Percentiles rank a stretch among this genome's conserved stretches.
These are phyloP conservation scores for Cassiopea andromeda DNA, from an alignment of 30 jellyfish, hydroid and myxozoan species.

Conservation along the genomic window DNA sequence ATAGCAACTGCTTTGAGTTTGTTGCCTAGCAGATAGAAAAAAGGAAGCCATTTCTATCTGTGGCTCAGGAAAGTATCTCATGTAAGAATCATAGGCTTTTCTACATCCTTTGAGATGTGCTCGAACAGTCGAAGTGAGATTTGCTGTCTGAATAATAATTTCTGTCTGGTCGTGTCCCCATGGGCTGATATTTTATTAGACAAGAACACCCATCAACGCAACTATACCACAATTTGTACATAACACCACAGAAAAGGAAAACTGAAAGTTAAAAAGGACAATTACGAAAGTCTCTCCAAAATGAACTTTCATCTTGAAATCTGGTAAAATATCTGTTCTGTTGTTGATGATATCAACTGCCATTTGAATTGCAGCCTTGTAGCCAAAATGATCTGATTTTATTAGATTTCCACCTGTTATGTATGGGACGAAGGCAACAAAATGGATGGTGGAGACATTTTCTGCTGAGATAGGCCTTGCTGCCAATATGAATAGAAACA, in stretches of 20 bases:
- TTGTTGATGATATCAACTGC: conserved; percentile 75
- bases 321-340: conserved; percentile 56
- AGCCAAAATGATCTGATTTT: conserved; percentile 64
- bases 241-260: neutral
- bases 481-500: neutral
- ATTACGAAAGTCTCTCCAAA: conserved; percentile 73
- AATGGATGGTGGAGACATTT: conserved; percentile 22
- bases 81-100: no score
- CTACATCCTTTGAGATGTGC: no score
- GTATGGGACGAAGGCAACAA: conserved; percentile 77
- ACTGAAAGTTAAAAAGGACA: neutral
- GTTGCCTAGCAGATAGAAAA: no score
- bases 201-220: no score
- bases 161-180: no score
- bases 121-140: no score
- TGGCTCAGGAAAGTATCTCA: no score
- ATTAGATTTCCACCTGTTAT: neutral
- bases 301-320: conserved; percentile 44
- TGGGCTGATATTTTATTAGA: no score
- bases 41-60: no score
- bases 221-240: no score
- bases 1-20: no score
- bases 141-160: no score
- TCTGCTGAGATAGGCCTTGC: conserved; percentile 7
- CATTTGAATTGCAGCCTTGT: conserved; percentile 69